phyloP scores from a whole-genome alignment of 2,888 invertebrate genomes.

The Lasioglossum pauxillum region DNA sequence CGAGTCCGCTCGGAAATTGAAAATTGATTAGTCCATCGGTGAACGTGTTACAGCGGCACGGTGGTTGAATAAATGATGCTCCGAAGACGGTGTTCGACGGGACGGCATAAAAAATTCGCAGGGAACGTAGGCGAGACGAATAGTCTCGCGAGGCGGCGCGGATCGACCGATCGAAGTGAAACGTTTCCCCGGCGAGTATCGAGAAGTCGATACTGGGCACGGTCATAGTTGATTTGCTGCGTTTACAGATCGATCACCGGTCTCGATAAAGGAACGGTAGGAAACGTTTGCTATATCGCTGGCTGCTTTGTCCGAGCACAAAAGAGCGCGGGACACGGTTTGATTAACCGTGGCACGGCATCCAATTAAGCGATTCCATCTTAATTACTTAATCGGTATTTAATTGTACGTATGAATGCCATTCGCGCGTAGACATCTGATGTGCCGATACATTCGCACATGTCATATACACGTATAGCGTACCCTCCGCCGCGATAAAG shows the following conservation, averaged over 20 bases:
- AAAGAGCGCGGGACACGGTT: constrained; percentile 48
- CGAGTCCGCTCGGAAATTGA: not conserved
- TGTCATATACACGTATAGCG: not conserved
- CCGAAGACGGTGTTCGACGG: not conserved
- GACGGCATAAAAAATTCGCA: not conserved
- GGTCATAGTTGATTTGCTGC: constrained; percentile 47
- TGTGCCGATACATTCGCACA: constrained; percentile 58
- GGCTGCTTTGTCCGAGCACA: constrained; percentile 48
- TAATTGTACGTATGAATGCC: constrained; percentile 67
- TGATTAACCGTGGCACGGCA: constrained; percentile 64
- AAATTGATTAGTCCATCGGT: not conserved
- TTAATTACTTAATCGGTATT: constrained; percentile 71
- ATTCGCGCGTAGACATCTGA: constrained; percentile 59
- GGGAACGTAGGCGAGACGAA: not conserved
- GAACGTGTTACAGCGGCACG: constrained; percentile 1
- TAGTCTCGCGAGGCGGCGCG: not conserved
- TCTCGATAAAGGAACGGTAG: constrained; percentile 44
- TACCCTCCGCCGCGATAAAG: constrained; percentile 53
- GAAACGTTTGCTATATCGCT: constrained; percentile 45
- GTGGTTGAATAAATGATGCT: constrained; percentile 2
- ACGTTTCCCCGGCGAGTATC: not conserved
- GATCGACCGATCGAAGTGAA: constrained; percentile 9
- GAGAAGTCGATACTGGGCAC: not conserved
- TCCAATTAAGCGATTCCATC: constrained; percentile 69
- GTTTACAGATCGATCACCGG: constrained; percentile 48